These are phyloP conservation scores for Orius insidiosus DNA, from an alignment of 1,140 invertebrate species.

Conservation along the genomic window DNA sequence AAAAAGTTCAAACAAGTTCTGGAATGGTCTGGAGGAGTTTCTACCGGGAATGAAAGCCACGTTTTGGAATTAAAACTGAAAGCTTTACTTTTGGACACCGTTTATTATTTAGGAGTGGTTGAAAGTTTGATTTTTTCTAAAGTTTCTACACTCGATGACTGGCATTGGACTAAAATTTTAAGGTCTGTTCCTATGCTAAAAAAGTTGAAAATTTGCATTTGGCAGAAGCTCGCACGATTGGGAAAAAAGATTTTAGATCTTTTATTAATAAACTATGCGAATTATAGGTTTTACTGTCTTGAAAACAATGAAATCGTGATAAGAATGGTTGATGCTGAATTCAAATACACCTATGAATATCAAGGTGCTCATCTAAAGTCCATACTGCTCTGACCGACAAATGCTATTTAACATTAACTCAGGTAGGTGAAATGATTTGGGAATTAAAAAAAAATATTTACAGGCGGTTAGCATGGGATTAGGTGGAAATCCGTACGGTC, in stretches of 20 bases:
- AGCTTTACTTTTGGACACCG: constrained; percentile 79
- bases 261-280: too few species aligned
- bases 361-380: constrained; percentile 84
- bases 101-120: constrained; percentile 75
- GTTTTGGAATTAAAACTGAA: constrained; percentile 45
- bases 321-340: constrained; percentile 74
- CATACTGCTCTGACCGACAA: constrained; percentile 87
- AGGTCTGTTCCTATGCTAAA: too few species aligned
- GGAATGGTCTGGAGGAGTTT: too few species aligned
- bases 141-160: constrained; percentile 47
- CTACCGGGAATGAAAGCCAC: too few species aligned
- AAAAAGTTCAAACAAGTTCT: too few species aligned
- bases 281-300: constrained; percentile 8
- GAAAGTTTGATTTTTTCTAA: constrained; percentile 52
- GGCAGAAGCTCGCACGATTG: too few species aligned
- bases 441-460: too few species aligned
- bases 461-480: constrained; percentile 85
- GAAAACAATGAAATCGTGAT: too few species aligned
- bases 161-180: constrained; percentile 31
- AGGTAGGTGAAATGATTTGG: too few species aligned
- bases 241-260: too few species aligned
- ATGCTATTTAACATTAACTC: constrained; percentile 87
- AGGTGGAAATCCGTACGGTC: constrained; percentile 97
- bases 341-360: constrained; percentile 95
- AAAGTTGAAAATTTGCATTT: too few species aligned